Base-by-base conservation (phyloP, 2,888 invertebrate genomes). In the Biston betularia region DNA sequence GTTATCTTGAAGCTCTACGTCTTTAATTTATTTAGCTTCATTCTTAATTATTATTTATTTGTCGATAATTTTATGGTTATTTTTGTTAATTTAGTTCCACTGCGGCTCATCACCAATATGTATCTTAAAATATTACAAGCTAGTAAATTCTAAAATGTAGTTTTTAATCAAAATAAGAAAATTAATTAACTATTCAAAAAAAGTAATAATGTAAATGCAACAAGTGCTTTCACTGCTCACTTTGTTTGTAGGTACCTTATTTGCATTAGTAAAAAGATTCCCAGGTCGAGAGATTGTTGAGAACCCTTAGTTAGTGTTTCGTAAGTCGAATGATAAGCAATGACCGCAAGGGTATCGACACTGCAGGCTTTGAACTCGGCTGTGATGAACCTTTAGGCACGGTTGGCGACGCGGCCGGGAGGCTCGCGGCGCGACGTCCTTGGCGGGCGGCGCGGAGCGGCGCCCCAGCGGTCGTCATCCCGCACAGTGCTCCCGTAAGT, bases 311-410 rank as follows among this genome's bases (percentile, higher is more conserved):
- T 48, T 48, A 24, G 14, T 34, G 14, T 56, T 59, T 59, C 11
- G 45, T 64, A 56, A 55, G 62, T 62, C 44, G 46, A 66, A 66
- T 56, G 56, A 67, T 70, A 71, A 60, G 67, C 70, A 74, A 65
- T 69, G 70, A 71, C 71, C 73, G 65, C 54, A 59, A 66, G 74
- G 70, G 68, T 75, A 65, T 69, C 68, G 71, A 71, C 70, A 68
- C 55, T 67, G 62, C 74, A 75, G 70, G 68, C 73, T 75, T 75
- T 69, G 75, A 73, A 74, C 74, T 77, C 63, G 53, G 71, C 69
- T 69, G 55, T 67, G 72, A 60, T 70, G 75, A 77, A 80, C 81
- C 77, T 76, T 74, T 75, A 74, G 73, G 69, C 58, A 67, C 71
- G 70, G 77, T 76, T 76, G 75, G 70, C 60, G 75, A 68, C 64